These are phyloP conservation scores for Noctua fimbriata DNA, from an alignment of 2,888 invertebrate species.

Conservation along the genomic window DNA sequence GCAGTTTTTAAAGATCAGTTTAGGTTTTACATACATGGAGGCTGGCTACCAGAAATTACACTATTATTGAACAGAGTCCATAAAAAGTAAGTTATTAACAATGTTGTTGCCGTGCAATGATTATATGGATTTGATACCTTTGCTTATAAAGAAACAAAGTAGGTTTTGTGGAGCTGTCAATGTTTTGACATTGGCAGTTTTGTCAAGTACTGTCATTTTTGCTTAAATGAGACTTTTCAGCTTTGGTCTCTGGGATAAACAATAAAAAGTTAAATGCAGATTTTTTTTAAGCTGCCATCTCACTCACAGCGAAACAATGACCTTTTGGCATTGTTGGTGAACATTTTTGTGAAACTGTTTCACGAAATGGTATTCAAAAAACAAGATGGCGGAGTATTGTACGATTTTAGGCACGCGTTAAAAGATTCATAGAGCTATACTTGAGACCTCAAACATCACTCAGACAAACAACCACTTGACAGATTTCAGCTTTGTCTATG, in stretches of 20 bases:
- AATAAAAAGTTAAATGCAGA: background rate
- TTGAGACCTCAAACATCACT: background rate
- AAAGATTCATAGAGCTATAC: background rate
- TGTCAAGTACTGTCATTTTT: background rate
- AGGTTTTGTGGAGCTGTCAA: background rate
- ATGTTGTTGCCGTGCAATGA: background rate
- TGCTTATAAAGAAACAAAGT: background rate
- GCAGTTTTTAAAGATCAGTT: constrained; percentile 45
- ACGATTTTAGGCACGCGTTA: background rate
- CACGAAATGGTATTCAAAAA: background rate
- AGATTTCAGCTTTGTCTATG: background rate
- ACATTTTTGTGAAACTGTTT: background rate
- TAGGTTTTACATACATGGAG: constrained; percentile 16
- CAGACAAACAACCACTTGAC: background rate
- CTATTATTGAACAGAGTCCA: background rate
- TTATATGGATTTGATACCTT: background rate
- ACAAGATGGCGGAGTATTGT: background rate
- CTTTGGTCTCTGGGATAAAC: background rate
- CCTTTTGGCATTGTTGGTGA: background rate
- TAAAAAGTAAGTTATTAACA: too few relatives aligned
- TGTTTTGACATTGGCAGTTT: background rate
- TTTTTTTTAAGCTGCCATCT: background rate
- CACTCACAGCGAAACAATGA: background rate
- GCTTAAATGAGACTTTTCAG: background rate
- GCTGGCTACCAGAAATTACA: background rate